Percentiles rank a stretch among this genome's conserved stretches.
phyloP scores from a whole-genome alignment of 64 coral and sea anemone genomes.

The Porites australiensis region DNA sequence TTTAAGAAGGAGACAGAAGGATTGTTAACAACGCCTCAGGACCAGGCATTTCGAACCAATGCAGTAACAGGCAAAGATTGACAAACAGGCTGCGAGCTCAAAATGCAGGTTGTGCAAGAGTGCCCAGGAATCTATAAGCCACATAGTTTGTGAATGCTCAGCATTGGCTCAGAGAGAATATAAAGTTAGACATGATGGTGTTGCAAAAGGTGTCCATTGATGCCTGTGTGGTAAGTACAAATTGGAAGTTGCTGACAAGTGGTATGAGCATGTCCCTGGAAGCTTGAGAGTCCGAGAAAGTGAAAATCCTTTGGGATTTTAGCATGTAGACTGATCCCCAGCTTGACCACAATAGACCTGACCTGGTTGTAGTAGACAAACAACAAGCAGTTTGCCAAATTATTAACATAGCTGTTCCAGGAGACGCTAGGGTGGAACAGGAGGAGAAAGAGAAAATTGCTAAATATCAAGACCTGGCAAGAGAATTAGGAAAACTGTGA shows the following conservation, averaged over 20 bases:
- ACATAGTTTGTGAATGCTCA: slow-evolving; percentile 60
- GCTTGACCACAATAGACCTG: too few relatives aligned
- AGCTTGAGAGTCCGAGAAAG: not conserved
- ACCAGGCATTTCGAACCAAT: slow-evolving; percentile 7
- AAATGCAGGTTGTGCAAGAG: slow-evolving; percentile 57
- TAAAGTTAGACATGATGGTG: slow-evolving; percentile 5
- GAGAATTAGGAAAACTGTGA: too few relatives aligned
- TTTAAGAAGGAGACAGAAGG: not conserved
- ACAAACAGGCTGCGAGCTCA: slow-evolving; percentile 53
- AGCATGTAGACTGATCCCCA: too few relatives aligned
- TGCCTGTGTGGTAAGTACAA: slow-evolving; percentile 14
- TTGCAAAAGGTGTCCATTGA: slow-evolving; percentile 48
- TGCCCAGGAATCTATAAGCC: slow-evolving; percentile 43
- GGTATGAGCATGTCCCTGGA: not conserved
- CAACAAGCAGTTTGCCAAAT: too few relatives aligned
- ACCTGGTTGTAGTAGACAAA: too few relatives aligned
- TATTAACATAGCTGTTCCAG: too few relatives aligned
- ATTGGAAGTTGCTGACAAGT: slow-evolving; percentile 11
- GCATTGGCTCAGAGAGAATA: slow-evolving; percentile 52
- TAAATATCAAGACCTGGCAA: too few relatives aligned
- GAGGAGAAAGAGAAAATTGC: too few relatives aligned
- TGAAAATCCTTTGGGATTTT: not conserved
- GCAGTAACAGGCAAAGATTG: slow-evolving; percentile 24
- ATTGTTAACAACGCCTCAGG: not conserved
- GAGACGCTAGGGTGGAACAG: too few relatives aligned